These are phyloP conservation scores for Ochlodes sylvanus DNA, from an alignment of 2,888 invertebrate species.

Conservation along the genomic window DNA sequence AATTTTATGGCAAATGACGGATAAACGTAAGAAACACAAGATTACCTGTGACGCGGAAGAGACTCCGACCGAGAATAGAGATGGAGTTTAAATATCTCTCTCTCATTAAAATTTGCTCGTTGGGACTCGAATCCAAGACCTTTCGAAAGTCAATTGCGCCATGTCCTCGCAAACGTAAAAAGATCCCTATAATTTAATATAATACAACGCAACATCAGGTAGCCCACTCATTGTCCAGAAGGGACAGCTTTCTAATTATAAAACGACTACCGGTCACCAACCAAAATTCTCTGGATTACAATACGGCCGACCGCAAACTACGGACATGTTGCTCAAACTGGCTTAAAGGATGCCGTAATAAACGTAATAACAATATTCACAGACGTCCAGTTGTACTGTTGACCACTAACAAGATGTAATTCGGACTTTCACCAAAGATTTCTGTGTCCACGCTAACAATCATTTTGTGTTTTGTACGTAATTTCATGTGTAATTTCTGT, in stretches of 20 bases:
- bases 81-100: too few relatives aligned
- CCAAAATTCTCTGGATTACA: conserved; percentile 4
- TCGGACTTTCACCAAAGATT: conserved; percentile 16
- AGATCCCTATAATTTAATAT: neutral
- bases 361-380: conserved; percentile 21
- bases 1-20: conserved; percentile 24
- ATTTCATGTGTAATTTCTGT: too few relatives aligned
- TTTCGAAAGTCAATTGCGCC: too few relatives aligned
- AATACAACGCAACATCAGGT: neutral
- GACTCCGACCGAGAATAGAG: too few relatives aligned
- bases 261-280: conserved; percentile 6
- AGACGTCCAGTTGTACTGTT: conserved; percentile 19
- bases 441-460: too few relatives aligned
- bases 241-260: conserved; percentile 4
- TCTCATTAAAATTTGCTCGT: neutral
- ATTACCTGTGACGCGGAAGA: too few relatives aligned
- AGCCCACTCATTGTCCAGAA: neutral
- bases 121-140: too few relatives aligned
- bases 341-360: conserved; percentile 21
- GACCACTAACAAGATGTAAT: conserved; percentile 38
- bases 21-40: too few relatives aligned
- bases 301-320: conserved; percentile 22
- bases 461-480: too few relatives aligned
- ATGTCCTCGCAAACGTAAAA: too few relatives aligned
- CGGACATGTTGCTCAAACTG: neutral